Evolutionary conservation across 2,888 invertebrate genomes (phyloP).

Genomic region (Tetramorium bicarinatum): DNA sequence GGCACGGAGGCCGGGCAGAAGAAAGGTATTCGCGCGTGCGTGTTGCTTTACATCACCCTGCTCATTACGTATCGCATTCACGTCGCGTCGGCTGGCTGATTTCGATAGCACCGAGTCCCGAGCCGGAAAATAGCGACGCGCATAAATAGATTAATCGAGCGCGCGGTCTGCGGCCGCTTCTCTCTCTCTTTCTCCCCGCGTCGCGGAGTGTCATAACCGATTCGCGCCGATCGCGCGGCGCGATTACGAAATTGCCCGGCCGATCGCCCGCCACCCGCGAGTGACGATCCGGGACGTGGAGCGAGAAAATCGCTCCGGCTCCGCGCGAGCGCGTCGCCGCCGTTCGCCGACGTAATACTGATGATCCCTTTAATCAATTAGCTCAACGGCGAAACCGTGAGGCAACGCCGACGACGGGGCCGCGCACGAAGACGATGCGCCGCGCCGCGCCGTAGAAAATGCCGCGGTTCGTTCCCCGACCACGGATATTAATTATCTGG

Average conservation of each 20-base stretch:
- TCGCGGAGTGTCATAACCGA: constrained; percentile 40
- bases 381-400: constrained; percentile 67
- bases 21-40: background rate
- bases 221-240: background rate
- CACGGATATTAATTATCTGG: constrained; percentile 84
- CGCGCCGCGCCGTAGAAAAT: constrained; percentile 61
- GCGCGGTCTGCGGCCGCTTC: background rate
- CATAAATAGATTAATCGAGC: constrained; percentile 45
- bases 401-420: constrained; percentile 58
- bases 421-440: constrained; percentile 56
- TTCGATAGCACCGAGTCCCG: constrained; percentile 7
- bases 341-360: constrained; percentile 64
- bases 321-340: constrained; percentile 55
- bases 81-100: constrained; percentile 17
- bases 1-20: background rate
- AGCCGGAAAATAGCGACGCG: constrained; percentile 26
- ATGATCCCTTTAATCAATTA: constrained; percentile 81
- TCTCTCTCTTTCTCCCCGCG: background rate
- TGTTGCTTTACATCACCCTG: constrained; percentile 33
- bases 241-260: constrained; percentile 54
- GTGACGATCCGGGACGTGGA: constrained; percentile 25
- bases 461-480: constrained; percentile 51
- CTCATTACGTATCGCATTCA: constrained; percentile 48
- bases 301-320: constrained; percentile 63
- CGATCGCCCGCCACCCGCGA: constrained; percentile 42